These are phyloP conservation scores for Pseudochirops cupreus DNA, from an alignment of 2,797 vertebrate genomes.

Conservation along the genomic window DNA sequence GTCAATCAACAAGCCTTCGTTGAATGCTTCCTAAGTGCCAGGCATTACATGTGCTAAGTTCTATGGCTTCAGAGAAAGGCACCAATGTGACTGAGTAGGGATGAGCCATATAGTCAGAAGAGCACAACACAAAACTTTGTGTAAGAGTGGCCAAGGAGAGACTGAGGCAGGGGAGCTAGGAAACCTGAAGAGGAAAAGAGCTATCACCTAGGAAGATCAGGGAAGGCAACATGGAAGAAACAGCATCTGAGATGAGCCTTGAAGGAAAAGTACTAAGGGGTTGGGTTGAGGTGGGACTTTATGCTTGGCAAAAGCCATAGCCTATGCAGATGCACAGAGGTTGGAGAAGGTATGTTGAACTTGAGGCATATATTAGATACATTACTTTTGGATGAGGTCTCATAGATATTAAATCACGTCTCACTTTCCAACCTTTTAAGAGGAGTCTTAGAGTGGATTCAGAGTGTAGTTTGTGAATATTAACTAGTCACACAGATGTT, in stretches of 20 bases:
- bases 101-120: not conserved
- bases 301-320: not conserved
- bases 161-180: not conserved
- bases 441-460: not conserved
- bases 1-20: not conserved
- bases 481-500: not conserved
- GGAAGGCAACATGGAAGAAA: not conserved
- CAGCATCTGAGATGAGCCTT: not conserved
- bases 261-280: not conserved
- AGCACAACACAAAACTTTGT: not conserved
- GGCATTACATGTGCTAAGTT: not conserved
- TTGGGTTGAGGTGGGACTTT: not conserved
- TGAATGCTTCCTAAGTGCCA: not conserved
- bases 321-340: not conserved
- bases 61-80: not conserved
- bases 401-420: not conserved
- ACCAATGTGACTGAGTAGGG: not conserved
- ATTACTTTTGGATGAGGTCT: not conserved
- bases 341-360: not conserved
- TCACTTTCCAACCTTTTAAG: not conserved
- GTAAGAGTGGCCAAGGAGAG: not conserved
- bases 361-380: not conserved
- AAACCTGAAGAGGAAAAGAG: not conserved
- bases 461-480: not conserved
- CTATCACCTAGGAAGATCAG: not conserved